Evolutionary conservation across 2,113 vertebrate genomes (phyloP), one percentile per base, ranked within the genome.

Genomic region (Morone chrysops): DNA sequence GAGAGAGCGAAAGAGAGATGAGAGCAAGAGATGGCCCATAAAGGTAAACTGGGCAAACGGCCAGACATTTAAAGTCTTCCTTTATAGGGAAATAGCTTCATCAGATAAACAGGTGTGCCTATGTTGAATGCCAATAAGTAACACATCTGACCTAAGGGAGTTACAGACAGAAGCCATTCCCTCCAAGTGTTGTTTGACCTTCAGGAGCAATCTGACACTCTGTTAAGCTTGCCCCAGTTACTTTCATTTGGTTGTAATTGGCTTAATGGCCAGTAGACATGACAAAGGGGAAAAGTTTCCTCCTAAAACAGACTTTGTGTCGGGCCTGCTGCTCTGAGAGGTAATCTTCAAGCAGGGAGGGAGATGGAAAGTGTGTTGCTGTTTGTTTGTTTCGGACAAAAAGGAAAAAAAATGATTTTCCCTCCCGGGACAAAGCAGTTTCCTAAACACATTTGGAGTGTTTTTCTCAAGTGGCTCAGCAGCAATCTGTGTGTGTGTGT

Each of bases 31-130:
- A 93, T 87, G 83, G 90, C 84, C 92, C 90, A 94, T 95, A 95
- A 94, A 93, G 91, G 92, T 90, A 94, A 92, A 89, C 90, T 90
- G 88, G 92, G 91, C 90, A 80, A 90, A 81, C 73, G 47, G 89
- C 94, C 93, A 95, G 85, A 74, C 83, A 72, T 94, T 92, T 93
- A 91, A 95, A 94, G 86, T 90, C 77, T 72, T 90, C 78, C 87
- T 93, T 91, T 93, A 92, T 83, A 81, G 86, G 90, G 87, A 93
- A 92, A 92, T 92, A 81, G 92, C 92, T 89, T 92, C 82, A 92
- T 92, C 83, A 90, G 88, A 91, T 90, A 93, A 93, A 94, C 90
- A 94, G 91, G 89, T 91, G 92, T 62, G 82, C 82, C 84, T 80
- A 92, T 84, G 85, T 85, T 79, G 85, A 89, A 92, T 89, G 80